Conservation (phyloP, 64 coral and sea anemone genomes). For the Montipora capricornis region DNA sequence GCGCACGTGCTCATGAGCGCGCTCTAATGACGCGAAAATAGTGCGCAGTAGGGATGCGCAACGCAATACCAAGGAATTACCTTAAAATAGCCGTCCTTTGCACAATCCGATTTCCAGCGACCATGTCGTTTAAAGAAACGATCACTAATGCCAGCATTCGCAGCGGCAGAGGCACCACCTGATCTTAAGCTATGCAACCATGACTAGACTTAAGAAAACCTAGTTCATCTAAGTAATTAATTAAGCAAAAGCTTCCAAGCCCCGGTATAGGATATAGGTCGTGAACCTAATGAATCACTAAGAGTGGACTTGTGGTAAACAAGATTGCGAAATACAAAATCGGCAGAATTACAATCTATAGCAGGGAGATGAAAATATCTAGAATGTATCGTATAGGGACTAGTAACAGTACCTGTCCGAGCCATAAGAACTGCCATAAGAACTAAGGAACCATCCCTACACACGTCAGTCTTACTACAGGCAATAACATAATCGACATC, state of each 20-base stretch:
- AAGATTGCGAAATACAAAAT: conserved; percentile 38
- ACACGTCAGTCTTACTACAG: conserved; percentile 55
- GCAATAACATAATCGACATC: background rate
- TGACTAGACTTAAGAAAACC: conserved; percentile 1
- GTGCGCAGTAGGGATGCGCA: too few species aligned
- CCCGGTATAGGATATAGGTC: conserved; percentile 14
- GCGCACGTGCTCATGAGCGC: too few species aligned
- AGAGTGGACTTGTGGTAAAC: background rate
- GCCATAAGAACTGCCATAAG: background rate
- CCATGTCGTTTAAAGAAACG: background rate
- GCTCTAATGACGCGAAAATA: too few species aligned
- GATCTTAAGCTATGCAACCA: conserved; percentile 36
- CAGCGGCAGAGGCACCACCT: conserved; percentile 28
- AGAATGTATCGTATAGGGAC: background rate
- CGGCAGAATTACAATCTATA: background rate
- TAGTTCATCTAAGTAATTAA: background rate
- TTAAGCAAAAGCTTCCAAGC: conserved; percentile 15
- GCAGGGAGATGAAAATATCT: conserved; percentile 18
- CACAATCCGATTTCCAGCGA: conserved; percentile 21
- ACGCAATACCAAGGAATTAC: too few species aligned
- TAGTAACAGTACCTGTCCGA: background rate
- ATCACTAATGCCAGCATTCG: background rate
- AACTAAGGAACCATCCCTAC: conserved; percentile 48
- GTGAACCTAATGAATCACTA: background rate
- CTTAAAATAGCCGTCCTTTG: conserved; percentile 34